phyloP scores from a whole-genome alignment of 1,140 invertebrate species.

The Drosophila subpulchrella region DNA sequence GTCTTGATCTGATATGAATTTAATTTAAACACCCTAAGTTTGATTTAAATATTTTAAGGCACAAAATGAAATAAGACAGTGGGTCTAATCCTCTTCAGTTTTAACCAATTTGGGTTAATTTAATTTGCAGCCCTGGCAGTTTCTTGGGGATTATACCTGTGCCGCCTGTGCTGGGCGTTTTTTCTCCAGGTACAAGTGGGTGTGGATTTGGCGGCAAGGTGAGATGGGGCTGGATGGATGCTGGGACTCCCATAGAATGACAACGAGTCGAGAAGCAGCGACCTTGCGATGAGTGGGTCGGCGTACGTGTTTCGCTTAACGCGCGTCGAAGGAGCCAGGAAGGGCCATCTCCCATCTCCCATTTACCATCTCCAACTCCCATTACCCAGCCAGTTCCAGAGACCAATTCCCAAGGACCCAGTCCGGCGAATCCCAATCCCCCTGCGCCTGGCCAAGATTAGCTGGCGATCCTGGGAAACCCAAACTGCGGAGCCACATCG shows the following conservation, averaged over 20 bases:
- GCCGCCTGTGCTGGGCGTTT: neutral
- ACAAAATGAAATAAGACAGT: no score
- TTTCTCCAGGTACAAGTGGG: constrained; percentile 1
- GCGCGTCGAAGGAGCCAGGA: neutral
- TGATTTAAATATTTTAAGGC: no score
- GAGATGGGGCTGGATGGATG: neutral
- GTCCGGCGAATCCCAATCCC: neutral
- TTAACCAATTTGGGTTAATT: no score
- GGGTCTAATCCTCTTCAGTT: no score
- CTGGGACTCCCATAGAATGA: constrained; percentile 47
- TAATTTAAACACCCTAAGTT: no score
- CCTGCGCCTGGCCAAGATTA: constrained; percentile 40
- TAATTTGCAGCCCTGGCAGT: no score
- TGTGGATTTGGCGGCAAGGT: neutral
- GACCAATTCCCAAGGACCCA: neutral
- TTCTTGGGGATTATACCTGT: no score
- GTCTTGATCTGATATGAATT: no score
- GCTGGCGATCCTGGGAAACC: constrained; percentile 34
- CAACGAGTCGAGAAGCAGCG: constrained; percentile 37
- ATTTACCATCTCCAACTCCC: neutral
- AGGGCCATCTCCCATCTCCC: neutral
- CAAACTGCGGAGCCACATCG: constrained; percentile 27
- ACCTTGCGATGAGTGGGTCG: constrained; percentile 37
- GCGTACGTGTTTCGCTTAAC: constrained; percentile 65
- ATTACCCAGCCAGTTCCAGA: no score